These are phyloP conservation scores for Oryzias woworae DNA, from an alignment of 2,113 vertebrate genomes.

Conservation along the genomic window DNA sequence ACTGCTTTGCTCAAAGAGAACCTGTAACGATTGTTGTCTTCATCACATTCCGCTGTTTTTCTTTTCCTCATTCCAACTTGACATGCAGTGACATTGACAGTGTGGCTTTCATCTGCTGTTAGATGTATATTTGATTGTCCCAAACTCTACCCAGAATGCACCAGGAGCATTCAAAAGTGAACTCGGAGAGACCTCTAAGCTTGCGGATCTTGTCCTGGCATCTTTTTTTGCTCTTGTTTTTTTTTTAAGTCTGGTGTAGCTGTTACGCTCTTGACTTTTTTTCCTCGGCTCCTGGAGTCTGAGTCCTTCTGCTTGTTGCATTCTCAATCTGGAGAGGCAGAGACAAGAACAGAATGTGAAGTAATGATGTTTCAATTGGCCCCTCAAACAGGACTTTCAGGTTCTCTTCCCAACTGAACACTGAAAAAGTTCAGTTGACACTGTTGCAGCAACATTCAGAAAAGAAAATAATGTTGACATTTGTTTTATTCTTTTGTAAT, in stretches of 20 bases:
- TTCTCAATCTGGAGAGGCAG: slow-evolving; percentile 17
- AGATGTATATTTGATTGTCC: no score
- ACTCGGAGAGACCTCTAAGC: no score
- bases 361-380: slow-evolving; percentile 9
- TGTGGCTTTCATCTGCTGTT: no score
- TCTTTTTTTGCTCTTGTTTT: neutral
- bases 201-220: neutral
- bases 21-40: no score
- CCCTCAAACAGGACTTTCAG: slow-evolving; percentile 71
- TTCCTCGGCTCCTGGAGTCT: slow-evolving; percentile 55
- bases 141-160: no score
- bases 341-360: slow-evolving; percentile 8
- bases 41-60: no score
- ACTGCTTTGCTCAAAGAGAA: no score
- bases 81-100: no score
- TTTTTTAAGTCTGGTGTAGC: slow-evolving; percentile 3
- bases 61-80: no score
- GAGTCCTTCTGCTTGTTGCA: slow-evolving; percentile 35
- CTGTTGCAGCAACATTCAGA: neutral
- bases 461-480: neutral
- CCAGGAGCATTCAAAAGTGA: no score
- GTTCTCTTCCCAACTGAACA: slow-evolving; percentile 40
- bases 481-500: no score
- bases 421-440: slow-evolving; percentile 7
- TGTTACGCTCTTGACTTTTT: slow-evolving; percentile 11